Conservation (phyloP, 1,140 invertebrate species). For the Papilio machaon region DNA sequence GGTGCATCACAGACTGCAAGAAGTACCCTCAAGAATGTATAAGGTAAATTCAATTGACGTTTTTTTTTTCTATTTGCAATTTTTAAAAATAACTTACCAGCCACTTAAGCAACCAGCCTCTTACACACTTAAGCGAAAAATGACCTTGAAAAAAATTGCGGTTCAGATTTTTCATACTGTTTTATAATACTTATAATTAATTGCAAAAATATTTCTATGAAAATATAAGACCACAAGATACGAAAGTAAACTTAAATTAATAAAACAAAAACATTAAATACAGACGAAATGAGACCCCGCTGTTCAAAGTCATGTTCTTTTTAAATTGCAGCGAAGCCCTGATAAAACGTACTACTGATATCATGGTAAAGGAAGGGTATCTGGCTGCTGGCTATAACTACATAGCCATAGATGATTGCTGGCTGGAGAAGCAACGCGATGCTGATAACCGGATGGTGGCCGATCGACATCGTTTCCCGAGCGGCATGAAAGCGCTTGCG, state of each 20-base stretch:
- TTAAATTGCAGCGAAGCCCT: conserved; percentile 86
- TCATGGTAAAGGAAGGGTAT: conserved; percentile 90
- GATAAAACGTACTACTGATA: conserved; percentile 91
- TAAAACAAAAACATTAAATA: no score
- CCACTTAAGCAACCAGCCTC: no score
- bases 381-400: conserved; percentile 91
- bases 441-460: conserved; percentile 86
- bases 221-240: neutral
- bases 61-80: no score
- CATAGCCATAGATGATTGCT: conserved; percentile 95
- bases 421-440: conserved; percentile 88
- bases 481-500: conserved; percentile 89
- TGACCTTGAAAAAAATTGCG: no score
- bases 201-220: no score
- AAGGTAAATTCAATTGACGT: conserved; percentile 68
- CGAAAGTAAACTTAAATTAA: no score
- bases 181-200: no score
- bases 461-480: conserved; percentile 90
- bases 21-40: conserved; percentile 87
- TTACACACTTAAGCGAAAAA: no score
- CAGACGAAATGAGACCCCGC: no score
- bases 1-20: conserved; percentile 87
- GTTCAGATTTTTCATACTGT: no score
- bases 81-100: no score
- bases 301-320: neutral